phyloP scores from a whole-genome alignment of 2,113 vertebrate genomes.

The Dipodomys spectabilis region DNA sequence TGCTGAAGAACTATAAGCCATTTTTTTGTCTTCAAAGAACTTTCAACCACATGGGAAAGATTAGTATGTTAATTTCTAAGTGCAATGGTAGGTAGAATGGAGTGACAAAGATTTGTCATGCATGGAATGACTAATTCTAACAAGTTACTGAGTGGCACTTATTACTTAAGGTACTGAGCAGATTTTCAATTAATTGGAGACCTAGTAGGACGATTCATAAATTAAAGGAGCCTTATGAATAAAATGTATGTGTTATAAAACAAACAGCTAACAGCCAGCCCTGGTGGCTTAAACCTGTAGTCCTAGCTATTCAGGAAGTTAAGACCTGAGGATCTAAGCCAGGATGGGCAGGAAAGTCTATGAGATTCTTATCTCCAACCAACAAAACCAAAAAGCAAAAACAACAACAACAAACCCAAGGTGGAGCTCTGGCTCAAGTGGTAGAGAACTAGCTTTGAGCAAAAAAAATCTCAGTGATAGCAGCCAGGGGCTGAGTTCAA shows the following conservation, averaged over 20 bases:
- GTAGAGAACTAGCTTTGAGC: too few species aligned
- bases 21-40: constrained; percentile 38
- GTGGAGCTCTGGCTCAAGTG: too few species aligned
- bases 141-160: background rate
- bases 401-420: too few species aligned
- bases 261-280: background rate
- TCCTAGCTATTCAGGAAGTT: too few species aligned
- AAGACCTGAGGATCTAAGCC: too few species aligned
- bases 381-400: too few species aligned
- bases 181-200: constrained; percentile 43
- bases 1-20: constrained; percentile 9
- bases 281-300: too few species aligned
- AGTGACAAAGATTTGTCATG: background rate
- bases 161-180: background rate
- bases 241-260: constrained; percentile 12
- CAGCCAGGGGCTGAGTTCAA: too few species aligned
- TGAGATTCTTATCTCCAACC: too few species aligned
- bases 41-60: background rate
- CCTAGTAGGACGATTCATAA: constrained; percentile 3
- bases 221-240: background rate
- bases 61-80: background rate
- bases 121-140: background rate
- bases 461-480: too few species aligned
- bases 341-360: too few species aligned
- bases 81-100: background rate